phyloP scores from a whole-genome alignment of 2,797 vertebrate species.

The Coreius guichenoti region DNA sequence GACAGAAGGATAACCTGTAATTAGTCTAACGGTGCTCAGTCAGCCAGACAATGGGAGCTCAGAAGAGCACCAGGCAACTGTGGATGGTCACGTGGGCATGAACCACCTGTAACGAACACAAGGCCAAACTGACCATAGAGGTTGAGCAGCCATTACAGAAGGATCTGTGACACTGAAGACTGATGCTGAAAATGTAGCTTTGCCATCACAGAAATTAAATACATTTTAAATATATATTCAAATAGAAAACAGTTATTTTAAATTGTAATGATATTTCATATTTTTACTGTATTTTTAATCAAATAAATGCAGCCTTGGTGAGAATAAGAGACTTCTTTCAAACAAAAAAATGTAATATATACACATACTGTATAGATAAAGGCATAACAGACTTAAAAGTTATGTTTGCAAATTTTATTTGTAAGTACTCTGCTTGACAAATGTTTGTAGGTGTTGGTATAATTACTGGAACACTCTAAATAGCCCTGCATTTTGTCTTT shows the following conservation, averaged over 20 bases:
- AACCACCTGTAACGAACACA: not conserved
- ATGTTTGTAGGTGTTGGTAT: not conserved
- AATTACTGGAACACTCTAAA: not conserved
- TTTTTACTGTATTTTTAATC: too few species aligned
- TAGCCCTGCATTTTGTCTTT: not conserved
- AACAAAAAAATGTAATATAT: too few species aligned
- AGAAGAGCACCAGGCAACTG: slow-evolving; percentile 16
- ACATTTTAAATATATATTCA: too few species aligned
- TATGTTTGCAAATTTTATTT: not conserved
- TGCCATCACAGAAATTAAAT: too few species aligned
- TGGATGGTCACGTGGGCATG: not conserved
- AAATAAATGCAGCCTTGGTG: too few species aligned
- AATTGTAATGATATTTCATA: too few species aligned
- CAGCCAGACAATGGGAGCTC: slow-evolving; percentile 24
- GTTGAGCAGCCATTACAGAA: not conserved
- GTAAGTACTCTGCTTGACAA: not conserved
- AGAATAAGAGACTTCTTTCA: too few species aligned
- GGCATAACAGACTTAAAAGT: not conserved
- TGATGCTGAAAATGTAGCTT: too few species aligned
- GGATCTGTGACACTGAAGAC: too few species aligned
- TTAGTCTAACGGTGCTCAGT: slow-evolving; percentile 46
- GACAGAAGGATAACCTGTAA: slow-evolving; percentile 54
- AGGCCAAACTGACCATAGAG: not conserved
- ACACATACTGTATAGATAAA: not conserved
- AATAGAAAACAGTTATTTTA: too few species aligned